These are phyloP conservation scores for Conopomorpha cramerella DNA, from an alignment of 1,140 invertebrate species.

Conservation along the genomic window DNA sequence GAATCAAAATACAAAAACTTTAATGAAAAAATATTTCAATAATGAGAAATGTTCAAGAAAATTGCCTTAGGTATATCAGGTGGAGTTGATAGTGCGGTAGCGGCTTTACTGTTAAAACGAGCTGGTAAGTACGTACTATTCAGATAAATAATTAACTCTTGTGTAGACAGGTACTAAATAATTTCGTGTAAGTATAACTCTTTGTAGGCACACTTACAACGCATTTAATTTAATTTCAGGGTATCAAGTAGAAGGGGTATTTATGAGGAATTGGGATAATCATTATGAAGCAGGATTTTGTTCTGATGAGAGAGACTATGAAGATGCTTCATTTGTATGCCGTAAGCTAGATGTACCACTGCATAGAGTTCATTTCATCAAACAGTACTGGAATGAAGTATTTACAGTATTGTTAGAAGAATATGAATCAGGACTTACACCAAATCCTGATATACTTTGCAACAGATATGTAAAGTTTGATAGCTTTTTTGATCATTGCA, in stretches of 20 bases:
- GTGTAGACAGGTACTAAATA: too few species aligned
- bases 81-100: constrained; percentile 93
- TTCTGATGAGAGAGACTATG: constrained; percentile 76
- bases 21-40: constrained; percentile 1
- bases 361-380: constrained; percentile 86
- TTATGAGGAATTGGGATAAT: constrained; percentile 96
- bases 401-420: constrained; percentile 85
- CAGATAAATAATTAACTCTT: too few species aligned
- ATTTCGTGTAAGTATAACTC: too few species aligned
- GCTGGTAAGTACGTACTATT: constrained; percentile 65
- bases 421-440: constrained; percentile 85
- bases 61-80: constrained; percentile 90
- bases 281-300: constrained; percentile 87
- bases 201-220: too few species aligned
- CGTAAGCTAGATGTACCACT: constrained; percentile 78
- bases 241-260: constrained; percentile 83
- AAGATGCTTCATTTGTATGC: constrained; percentile 85
- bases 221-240: constrained; percentile 61
- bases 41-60: constrained; percentile 41
- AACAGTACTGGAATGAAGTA: constrained; percentile 97
- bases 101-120: constrained; percentile 81
- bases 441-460: constrained; percentile 96
- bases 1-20: too few species aligned
- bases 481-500: constrained; percentile 81
- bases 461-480: constrained; percentile 95